Percentiles rank a stretch among this genome's conserved stretches.
Evolutionary conservation across 2,888 invertebrate species (phyloP).

Genomic region (Euzophera pinguis): DNA sequence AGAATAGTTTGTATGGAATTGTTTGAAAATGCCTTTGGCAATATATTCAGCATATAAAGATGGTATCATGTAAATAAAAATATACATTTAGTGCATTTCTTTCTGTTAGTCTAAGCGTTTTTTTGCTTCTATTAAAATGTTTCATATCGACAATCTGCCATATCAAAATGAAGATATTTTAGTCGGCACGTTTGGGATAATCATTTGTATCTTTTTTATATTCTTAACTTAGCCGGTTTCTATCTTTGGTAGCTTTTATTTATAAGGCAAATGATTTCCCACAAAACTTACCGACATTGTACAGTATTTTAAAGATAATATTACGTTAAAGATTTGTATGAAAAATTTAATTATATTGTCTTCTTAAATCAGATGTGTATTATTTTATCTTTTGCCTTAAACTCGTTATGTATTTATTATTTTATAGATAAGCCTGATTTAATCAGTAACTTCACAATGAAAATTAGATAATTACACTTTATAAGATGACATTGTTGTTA

Average conservation of each 20-base stretch:
- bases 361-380: conserved; percentile 67
- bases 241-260: conserved; percentile 28
- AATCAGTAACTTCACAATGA: no score
- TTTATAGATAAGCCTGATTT: neutral
- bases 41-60: conserved; percentile 44
- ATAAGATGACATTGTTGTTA: no score
- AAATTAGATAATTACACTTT: no score
- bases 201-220: conserved; percentile 47
- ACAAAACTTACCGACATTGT: conserved; percentile 74
- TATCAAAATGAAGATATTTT: conserved; percentile 80
- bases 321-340: conserved; percentile 90
- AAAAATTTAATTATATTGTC: conserved; percentile 84
- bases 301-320: conserved; percentile 90
- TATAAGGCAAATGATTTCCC: conserved; percentile 57
- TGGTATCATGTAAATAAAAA: conserved; percentile 62
- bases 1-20: conserved; percentile 44
- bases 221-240: conserved; percentile 44
- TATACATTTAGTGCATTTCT: conserved; percentile 65
- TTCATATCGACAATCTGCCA: conserved; percentile 86
- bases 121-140: conserved; percentile 63
- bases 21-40: conserved; percentile 44
- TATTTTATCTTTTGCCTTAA: conserved; percentile 28
- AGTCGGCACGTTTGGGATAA: conserved; percentile 60
- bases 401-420: neutral
- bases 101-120: conserved; percentile 56